Conservation (phyloP, 2,113 vertebrate genomes). For the Hippocampus guttulatus region DNA sequence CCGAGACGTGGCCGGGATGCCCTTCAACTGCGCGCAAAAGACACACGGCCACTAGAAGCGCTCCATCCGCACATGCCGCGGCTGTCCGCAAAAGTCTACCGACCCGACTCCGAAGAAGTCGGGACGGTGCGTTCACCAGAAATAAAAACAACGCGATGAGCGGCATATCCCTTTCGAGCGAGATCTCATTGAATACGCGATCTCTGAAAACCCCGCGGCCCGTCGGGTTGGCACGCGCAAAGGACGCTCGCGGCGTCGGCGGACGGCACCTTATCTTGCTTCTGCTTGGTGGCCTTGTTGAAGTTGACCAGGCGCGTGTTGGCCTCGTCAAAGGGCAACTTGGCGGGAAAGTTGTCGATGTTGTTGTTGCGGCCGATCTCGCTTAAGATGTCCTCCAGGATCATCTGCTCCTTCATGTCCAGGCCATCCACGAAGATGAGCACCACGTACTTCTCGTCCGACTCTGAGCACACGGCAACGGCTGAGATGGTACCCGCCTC, state of each 20-base stretch:
- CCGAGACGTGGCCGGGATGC: not conserved
- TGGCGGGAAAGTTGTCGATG: constrained; percentile 80
- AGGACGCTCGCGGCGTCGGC: too few relatives aligned
- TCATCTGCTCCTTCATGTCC: constrained; percentile 76
- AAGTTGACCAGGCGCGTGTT: constrained; percentile 91
- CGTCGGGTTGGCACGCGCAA: too few relatives aligned
- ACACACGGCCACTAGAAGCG: not conserved
- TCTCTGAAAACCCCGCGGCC: too few relatives aligned
- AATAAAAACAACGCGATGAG: too few relatives aligned
- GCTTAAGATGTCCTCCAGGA: constrained; percentile 88
- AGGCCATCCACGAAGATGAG: constrained; percentile 92
- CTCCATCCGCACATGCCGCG: too few relatives aligned
- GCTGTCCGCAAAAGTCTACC: too few relatives aligned
- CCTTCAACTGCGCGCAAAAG: constrained; percentile 28
- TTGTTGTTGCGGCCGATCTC: constrained; percentile 83
- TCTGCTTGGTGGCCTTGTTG: constrained; percentile 82
- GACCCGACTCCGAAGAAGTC: too few relatives aligned
- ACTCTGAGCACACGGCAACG: constrained; percentile 60
- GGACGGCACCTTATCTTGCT: constrained; percentile 67
- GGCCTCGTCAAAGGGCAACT: constrained; percentile 89
- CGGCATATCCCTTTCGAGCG: too few relatives aligned
- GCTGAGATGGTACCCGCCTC: too few relatives aligned
- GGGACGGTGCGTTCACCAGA: too few relatives aligned
- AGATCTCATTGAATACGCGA: too few relatives aligned
- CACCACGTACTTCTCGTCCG: constrained; percentile 91